Percentiles rank a stretch among this genome's conserved stretches.
These are phyloP conservation scores for Ondatra zibethicus DNA, from an alignment of 2,113 vertebrate species.

Conservation along the genomic window DNA sequence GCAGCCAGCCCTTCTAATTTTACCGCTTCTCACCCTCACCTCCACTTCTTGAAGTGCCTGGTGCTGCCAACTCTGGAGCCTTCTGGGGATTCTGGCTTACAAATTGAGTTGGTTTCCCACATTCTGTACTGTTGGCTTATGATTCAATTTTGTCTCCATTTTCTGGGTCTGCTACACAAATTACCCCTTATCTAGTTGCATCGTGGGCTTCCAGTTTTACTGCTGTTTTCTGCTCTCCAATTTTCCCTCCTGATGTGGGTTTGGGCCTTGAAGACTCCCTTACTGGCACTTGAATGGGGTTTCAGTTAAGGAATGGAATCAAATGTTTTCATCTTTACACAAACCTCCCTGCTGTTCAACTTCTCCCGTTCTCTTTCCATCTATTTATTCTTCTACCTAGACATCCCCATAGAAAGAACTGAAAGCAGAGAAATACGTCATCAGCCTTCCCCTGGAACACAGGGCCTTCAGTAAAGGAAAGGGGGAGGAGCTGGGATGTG, in stretches of 20 bases:
- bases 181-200: conserved; percentile 49
- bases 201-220: conserved; percentile 37
- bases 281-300: conserved; percentile 40
- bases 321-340: conserved; percentile 39
- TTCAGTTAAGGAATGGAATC: conserved; percentile 46
- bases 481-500: background rate
- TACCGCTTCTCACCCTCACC: background rate
- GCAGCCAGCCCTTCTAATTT: background rate
- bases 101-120: background rate
- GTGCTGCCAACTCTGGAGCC: background rate
- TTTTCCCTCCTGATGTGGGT: conserved; percentile 22
- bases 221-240: conserved; percentile 51
- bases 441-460: background rate
- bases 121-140: conserved; percentile 31
- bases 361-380: background rate
- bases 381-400: conserved; percentile 46
- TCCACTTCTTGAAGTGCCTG: conserved; percentile 2
- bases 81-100: conserved; percentile 11
- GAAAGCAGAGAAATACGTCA: background rate
- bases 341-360: conserved; percentile 17
- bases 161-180: conserved; percentile 54
- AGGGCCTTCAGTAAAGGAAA: background rate
- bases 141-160: conserved; percentile 54
- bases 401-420: background rate
- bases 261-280: conserved; percentile 53